These are phyloP conservation scores for Micronycteris hirsuta DNA, from an alignment of 2,113 vertebrate species.

Conservation along the genomic window DNA sequence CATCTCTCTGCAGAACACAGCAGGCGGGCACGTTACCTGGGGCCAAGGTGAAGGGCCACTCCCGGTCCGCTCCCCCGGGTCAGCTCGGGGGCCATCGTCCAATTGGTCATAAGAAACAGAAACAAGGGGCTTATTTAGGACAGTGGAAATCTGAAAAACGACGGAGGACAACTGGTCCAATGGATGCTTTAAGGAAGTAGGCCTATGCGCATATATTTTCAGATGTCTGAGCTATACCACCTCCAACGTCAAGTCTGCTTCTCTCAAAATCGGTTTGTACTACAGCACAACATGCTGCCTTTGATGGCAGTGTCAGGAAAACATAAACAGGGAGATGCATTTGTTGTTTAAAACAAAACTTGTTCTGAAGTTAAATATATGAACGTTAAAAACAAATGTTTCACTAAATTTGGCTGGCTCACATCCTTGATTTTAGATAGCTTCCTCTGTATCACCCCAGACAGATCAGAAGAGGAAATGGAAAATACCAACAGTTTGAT, in stretches of 20 bases:
- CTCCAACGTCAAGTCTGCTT: neutral
- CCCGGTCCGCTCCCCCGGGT: too few relatives aligned
- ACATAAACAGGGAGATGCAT: neutral
- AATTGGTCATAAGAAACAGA: neutral
- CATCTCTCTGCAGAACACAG: conserved; percentile 90
- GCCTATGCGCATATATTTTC: neutral
- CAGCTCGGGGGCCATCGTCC: too few relatives aligned
- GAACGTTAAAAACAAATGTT: neutral
- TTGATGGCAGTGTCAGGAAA: neutral
- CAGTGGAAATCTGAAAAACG: neutral
- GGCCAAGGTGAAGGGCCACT: too few relatives aligned
- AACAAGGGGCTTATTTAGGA: neutral
- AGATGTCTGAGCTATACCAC: neutral
- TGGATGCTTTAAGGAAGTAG: neutral
- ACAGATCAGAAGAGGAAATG: neutral
- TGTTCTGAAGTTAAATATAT: neutral
- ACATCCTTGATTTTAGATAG: neutral
- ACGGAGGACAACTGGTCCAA: neutral
- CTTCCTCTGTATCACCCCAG: neutral
- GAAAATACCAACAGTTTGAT: neutral
- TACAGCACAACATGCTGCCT: neutral
- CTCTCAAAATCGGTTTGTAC: neutral
- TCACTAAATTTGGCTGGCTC: neutral
- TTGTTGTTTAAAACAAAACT: neutral
- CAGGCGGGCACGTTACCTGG: neutral